Evolutionary conservation across 2,113 vertebrate species (phyloP).

Genomic region (Cyprinus carpio): DNA sequence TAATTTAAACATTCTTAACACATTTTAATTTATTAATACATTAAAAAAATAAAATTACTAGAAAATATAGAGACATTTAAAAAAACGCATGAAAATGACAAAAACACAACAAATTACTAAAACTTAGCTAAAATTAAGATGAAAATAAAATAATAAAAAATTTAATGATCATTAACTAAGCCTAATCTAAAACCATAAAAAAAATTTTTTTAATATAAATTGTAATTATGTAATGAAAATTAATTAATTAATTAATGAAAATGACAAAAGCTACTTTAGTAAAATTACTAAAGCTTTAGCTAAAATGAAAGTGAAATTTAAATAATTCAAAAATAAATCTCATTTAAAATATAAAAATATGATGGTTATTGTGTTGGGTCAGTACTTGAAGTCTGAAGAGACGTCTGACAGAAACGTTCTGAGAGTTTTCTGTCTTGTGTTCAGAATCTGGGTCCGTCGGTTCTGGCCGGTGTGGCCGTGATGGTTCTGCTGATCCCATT

Average conservation of each 20-base stretch:
- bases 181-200: too few relatives aligned
- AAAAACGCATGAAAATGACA: not conserved
- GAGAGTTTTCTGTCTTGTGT: slow-evolving; percentile 8
- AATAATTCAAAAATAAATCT: not conserved
- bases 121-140: too few relatives aligned
- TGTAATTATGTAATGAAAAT: too few relatives aligned
- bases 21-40: too few relatives aligned
- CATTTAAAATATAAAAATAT: not conserved
- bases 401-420: not conserved
- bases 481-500: slow-evolving; percentile 92
- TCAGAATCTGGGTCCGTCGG: slow-evolving; percentile 86
- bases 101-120: not conserved
- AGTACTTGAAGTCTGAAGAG: not conserved
- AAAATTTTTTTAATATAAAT: too few relatives aligned
- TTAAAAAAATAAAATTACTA: too few relatives aligned
- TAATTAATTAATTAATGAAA: too few relatives aligned
- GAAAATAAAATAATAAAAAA: too few relatives aligned
- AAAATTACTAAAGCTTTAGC: not conserved
- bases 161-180: too few relatives aligned
- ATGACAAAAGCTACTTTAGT: too few relatives aligned
- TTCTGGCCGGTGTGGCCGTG: slow-evolving; percentile 89
- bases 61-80: too few relatives aligned
- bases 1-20: not conserved
- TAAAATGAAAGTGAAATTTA: not conserved
- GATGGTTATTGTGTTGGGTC: not conserved